These are phyloP conservation scores for Lanistes nyassanus DNA, from an alignment of 1,140 invertebrate species.

Conservation along the genomic window DNA sequence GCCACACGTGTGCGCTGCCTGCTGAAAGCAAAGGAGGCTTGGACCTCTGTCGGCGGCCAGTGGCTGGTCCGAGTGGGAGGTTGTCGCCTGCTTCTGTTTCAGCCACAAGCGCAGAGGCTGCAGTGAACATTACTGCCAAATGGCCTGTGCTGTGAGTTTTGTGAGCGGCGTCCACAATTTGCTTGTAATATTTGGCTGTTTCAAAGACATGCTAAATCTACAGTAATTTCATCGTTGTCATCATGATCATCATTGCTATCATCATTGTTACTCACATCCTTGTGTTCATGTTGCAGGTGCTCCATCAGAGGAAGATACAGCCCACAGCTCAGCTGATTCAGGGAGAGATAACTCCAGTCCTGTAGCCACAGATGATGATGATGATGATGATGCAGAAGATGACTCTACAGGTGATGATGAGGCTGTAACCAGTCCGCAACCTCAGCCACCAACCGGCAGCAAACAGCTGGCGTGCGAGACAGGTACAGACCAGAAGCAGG, in stretches of 20 bases:
- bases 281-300: conserved; percentile 16
- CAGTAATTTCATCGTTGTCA: no score
- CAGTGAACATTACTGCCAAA: no score
- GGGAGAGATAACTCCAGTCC: conserved; percentile 22
- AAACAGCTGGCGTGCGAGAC: no score
- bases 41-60: no score
- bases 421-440: not conserved
- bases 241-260: not conserved
- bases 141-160: not conserved
- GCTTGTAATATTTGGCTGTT: not conserved
- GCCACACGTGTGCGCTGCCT: no score
- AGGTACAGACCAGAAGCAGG: no score
- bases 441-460: not conserved
- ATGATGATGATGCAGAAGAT: conserved; percentile 24
- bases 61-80: no score
- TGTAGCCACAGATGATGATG: conserved; percentile 30
- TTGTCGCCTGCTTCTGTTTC: no score
- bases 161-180: not conserved
- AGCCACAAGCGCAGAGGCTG: no score
- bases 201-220: no score
- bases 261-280: not conserved
- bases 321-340: conserved; percentile 22
- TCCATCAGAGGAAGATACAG: conserved; percentile 5
- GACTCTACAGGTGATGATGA: not conserved
- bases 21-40: no score